These are phyloP conservation scores for Sinohyriopsis cumingii DNA, from an alignment of 2,888 invertebrate genomes.

Conservation along the genomic window DNA sequence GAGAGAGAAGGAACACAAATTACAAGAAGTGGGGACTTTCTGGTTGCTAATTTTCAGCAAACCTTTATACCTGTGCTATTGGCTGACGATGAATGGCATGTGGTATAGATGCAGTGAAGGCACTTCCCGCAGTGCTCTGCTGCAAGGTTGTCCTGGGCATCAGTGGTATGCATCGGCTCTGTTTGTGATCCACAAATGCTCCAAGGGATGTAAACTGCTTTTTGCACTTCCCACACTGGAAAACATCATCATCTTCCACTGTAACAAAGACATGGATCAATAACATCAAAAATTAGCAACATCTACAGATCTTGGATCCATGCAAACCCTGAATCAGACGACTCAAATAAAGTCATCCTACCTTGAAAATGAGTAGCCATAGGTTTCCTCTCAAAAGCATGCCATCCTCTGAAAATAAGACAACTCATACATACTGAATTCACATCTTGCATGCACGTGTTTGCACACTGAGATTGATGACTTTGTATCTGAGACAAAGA, in stretches of 20 bases:
- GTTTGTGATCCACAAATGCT: conserved; percentile 78
- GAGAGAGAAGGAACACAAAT: no score
- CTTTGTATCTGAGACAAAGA: no score
- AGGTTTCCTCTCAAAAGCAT: no score
- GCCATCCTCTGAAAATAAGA: no score
- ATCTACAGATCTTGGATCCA: neutral
- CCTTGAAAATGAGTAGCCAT: no score
- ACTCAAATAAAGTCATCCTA: neutral
- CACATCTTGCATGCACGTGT: no score
- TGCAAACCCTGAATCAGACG: neutral
- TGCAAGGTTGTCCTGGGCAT: conserved; percentile 21
- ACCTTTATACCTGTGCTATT: conserved; percentile 11
- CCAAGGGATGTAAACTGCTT: conserved; percentile 78
- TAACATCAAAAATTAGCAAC: neutral
- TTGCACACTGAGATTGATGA: no score
- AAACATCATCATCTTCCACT: conserved; percentile 79
- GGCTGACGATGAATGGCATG: conserved; percentile 14
- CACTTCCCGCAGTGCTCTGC: conserved; percentile 19
- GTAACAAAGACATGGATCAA: conserved; percentile 16
- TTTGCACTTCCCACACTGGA: conserved; percentile 82
- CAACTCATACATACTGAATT: no score
- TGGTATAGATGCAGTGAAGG: conserved; percentile 27
- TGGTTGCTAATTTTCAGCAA: no score
- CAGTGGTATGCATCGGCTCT: conserved; percentile 52
- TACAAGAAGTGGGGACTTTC: no score